Conservation (phyloP, 2,888 invertebrate genomes). For the Perizoma flavofasciatum region DNA sequence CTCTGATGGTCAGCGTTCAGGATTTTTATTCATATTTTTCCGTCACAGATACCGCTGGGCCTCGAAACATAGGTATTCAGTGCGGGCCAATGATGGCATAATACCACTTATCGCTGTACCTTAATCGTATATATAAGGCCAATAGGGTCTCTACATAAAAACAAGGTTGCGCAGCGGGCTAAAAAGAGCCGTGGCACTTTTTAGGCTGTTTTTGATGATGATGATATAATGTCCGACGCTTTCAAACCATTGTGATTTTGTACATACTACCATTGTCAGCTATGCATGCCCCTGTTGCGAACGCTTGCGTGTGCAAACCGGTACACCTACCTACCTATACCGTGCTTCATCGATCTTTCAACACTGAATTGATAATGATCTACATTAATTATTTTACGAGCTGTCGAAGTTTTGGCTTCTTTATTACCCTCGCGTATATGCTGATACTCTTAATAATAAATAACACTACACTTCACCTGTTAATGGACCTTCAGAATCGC, state of each 20-base stretch:
- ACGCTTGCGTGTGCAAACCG: conserved; percentile 55
- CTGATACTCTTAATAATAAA: conserved; percentile 29
- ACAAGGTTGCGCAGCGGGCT: too few relatives aligned
- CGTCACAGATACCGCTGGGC: too few relatives aligned
- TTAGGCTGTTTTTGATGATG: too few relatives aligned
- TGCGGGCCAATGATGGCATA: too few relatives aligned
- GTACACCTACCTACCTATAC: conserved; percentile 44
- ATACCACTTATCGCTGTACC: too few relatives aligned
- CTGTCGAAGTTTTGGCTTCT: conserved; percentile 46
- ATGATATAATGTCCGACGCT: conserved; percentile 44
- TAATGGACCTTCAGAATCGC: conserved; percentile 17
- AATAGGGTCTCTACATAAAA: too few relatives aligned
- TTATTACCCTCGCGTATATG: conserved; percentile 39
- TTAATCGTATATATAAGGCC: too few relatives aligned
- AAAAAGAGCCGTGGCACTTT: too few relatives aligned
- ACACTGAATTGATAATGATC: conserved; percentile 54
- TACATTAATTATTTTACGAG: conserved; percentile 54
- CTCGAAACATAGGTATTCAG: too few relatives aligned
- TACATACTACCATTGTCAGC: conserved; percentile 47
- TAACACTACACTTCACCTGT: conserved; percentile 22
- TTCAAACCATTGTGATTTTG: conserved; percentile 45
- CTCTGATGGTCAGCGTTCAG: too few relatives aligned
- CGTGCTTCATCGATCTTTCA: conserved; percentile 53
- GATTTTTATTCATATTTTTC: too few relatives aligned
- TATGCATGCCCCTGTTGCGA: conserved; percentile 44